Evolutionary conservation across 1,140 invertebrate species (phyloP).

Genomic region (Eupristina koningsbergeri): DNA sequence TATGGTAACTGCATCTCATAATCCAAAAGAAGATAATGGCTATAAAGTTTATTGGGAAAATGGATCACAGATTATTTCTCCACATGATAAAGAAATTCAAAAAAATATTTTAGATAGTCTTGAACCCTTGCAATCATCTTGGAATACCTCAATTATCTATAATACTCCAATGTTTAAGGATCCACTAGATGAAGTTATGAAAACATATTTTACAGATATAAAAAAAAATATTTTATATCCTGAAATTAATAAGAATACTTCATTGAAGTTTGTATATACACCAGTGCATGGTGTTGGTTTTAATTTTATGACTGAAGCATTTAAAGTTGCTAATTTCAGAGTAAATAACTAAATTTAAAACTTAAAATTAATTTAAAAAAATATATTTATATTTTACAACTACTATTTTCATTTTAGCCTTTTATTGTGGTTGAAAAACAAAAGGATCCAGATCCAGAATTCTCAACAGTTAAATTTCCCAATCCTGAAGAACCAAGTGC

Average conservation of each 20-base stretch:
- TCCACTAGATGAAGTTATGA: slow-evolving; percentile 77
- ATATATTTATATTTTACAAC: slow-evolving; percentile 12
- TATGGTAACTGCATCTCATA: slow-evolving; percentile 99
- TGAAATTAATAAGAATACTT: slow-evolving; percentile 76
- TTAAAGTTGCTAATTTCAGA: slow-evolving; percentile 83
- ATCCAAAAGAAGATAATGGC: slow-evolving; percentile 99
- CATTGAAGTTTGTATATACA: slow-evolving; percentile 89
- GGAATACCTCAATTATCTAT: slow-evolving; percentile 76
- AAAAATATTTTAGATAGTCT: slow-evolving; percentile 85
- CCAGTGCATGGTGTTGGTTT: slow-evolving; percentile 98
- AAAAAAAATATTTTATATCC: slow-evolving; percentile 73
- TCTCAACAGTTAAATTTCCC: slow-evolving; percentile 96
- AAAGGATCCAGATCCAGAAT: slow-evolving; percentile 94
- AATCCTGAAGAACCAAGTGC: slow-evolving; percentile 98
- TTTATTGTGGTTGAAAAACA: slow-evolving; percentile 88
- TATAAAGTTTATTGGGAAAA: slow-evolving; percentile 99
- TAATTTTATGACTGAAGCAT: slow-evolving; percentile 83
- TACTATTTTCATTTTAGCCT: slow-evolving; percentile 67
- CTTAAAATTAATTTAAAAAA: background rate
- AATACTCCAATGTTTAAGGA: slow-evolving; percentile 73
- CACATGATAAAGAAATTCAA: slow-evolving; percentile 92
- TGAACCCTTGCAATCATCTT: slow-evolving; percentile 79
- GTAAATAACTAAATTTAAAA: slow-evolving; percentile 66
- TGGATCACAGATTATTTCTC: slow-evolving; percentile 95
- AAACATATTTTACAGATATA: slow-evolving; percentile 80